phyloP scores from a whole-genome alignment of 2,113 vertebrate genomes.

The Emydura subglobosa region DNA sequence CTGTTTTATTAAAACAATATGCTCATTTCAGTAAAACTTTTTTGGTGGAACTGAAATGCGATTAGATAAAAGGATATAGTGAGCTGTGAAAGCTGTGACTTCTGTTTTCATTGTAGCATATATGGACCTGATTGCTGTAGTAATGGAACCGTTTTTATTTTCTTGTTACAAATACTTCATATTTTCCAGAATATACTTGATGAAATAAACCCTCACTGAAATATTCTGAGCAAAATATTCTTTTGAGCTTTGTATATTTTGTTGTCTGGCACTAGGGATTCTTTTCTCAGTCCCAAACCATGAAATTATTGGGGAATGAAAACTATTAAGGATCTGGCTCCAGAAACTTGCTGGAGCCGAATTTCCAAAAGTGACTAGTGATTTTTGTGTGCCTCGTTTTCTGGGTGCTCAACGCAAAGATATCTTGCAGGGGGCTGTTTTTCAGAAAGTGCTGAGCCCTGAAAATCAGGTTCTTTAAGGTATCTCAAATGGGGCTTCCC shows the following conservation, averaged over 20 bases:
- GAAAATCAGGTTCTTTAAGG: not conserved
- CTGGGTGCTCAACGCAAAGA: not conserved
- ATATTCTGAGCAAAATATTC: not conserved
- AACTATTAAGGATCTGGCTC: not conserved
- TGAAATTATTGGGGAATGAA: not conserved
- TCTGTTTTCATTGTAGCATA: not conserved
- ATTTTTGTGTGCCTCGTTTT: not conserved
- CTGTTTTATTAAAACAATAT: slow-evolving; percentile 49
- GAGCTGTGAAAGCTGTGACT: not conserved
- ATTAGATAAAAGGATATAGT: not conserved
- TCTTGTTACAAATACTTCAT: not conserved
- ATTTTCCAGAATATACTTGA: not conserved
- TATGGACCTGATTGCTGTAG: not conserved
- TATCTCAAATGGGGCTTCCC: not conserved
- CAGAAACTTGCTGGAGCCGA: not conserved
- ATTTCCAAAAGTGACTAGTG: not conserved
- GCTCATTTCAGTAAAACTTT: slow-evolving; percentile 9
- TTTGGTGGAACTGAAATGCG: not conserved
- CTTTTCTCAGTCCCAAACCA: not conserved
- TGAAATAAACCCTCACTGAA: not conserved
- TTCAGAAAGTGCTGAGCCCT: not conserved
- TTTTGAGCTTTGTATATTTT: not conserved
- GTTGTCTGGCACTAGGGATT: not conserved
- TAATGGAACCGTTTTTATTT: not conserved
- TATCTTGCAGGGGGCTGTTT: not conserved